A percentile compares a stretch with the other conserved stretches of the same genome.
Evolutionary conservation across 2,113 vertebrate genomes (phyloP).

Genomic region (Tachysurus fulvidraco): DNA sequence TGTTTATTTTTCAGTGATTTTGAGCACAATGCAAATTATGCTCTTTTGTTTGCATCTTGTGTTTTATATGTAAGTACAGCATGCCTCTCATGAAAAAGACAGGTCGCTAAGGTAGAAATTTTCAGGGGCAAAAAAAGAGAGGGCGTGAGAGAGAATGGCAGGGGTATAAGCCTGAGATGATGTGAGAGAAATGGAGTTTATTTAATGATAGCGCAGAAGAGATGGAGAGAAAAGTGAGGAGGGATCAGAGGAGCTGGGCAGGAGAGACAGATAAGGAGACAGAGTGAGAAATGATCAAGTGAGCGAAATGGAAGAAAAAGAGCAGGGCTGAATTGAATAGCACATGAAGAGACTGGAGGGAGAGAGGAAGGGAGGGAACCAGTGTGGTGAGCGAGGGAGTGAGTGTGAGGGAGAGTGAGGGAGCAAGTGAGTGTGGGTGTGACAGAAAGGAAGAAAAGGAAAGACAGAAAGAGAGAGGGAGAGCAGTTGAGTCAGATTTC

Average conservation of each 20-base stretch:
- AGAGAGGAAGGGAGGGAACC: constrained; percentile 4
- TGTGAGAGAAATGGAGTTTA: constrained; percentile 46
- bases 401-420: constrained; percentile 1
- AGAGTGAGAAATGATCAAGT: constrained; percentile 39
- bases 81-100: neutral
- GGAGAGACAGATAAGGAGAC: constrained; percentile 44
- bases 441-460: constrained; percentile 52
- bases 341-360: constrained; percentile 18
- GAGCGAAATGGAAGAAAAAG: constrained; percentile 41
- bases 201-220: constrained; percentile 47
- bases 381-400: constrained; percentile 1
- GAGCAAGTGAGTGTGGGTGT: constrained; percentile 40
- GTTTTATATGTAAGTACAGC: neutral
- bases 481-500: constrained; percentile 55
- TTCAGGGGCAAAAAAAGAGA: constrained; percentile 30
- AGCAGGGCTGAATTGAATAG: constrained; percentile 39
- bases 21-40: neutral
- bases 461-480: constrained; percentile 40
- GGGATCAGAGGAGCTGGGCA: constrained; percentile 35
- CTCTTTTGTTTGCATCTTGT: constrained; percentile 2
- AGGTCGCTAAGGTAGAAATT: neutral
- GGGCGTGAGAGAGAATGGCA: constrained; percentile 42
- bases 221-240: constrained; percentile 42
- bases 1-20: constrained; percentile 8
- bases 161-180: constrained; percentile 31